These are phyloP conservation scores for Ladona fulva DNA, from an alignment of 1,140 invertebrate genomes.

Conservation along the genomic window DNA sequence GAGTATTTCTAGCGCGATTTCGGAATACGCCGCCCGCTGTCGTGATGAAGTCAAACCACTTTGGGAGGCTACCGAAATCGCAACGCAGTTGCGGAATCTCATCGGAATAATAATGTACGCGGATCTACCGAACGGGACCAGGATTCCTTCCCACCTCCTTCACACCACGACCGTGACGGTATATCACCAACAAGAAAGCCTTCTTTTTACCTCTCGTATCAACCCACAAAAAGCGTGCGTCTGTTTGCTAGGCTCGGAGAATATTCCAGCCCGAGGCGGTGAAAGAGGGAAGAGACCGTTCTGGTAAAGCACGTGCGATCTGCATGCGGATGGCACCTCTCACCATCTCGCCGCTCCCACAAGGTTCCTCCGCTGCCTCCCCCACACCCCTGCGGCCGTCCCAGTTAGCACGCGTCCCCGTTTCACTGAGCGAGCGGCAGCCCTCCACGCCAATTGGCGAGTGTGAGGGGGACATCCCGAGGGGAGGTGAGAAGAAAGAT, in stretches of 20 bases:
- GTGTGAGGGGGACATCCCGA: too few species aligned
- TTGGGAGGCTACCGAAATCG: neutral
- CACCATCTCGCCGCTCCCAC: neutral
- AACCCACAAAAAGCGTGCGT: neutral
- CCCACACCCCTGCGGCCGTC: neutral
- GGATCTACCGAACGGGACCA: neutral
- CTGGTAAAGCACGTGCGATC: constrained; percentile 6
- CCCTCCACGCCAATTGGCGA: too few species aligned
- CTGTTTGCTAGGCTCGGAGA: neutral
- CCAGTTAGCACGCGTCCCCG: neutral
- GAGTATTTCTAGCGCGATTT: too few species aligned
- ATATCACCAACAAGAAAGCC: neutral
- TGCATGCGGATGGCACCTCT: neutral
- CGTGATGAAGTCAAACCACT: neutral
- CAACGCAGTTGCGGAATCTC: neutral
- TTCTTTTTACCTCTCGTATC: neutral
- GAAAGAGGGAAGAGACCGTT: neutral
- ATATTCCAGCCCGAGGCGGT: neutral
- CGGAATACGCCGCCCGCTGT: neutral
- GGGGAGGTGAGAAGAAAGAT: too few species aligned
- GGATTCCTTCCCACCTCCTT: neutral
- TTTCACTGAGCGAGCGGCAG: neutral
- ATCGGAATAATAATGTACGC: neutral
- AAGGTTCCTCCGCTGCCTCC: neutral
- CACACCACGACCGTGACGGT: neutral